Evolutionary conservation across 2,797 vertebrate species (phyloP).

Genomic region (Pelobates cultripes): DNA sequence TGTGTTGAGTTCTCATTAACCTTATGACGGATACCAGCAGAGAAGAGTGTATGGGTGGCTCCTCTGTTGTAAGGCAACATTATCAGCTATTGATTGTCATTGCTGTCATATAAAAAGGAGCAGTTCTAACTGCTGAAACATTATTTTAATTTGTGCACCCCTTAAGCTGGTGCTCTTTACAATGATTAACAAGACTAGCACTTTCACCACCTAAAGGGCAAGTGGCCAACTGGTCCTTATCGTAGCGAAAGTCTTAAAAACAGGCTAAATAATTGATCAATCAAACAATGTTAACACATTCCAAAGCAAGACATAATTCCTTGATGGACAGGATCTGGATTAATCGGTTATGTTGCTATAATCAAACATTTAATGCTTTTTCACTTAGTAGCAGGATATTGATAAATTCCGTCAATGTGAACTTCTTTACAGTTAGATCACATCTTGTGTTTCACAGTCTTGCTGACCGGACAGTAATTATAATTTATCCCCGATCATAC

Average conservation of each 20-base stretch:
- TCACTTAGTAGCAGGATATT: background rate
- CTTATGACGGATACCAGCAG: conserved; percentile 14
- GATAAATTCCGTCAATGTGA: background rate
- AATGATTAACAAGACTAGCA: background rate
- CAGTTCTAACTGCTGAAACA: background rate
- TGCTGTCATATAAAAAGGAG: conserved; percentile 34
- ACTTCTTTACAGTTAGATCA: background rate
- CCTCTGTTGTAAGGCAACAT: conserved; percentile 31
- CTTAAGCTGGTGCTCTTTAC: background rate
- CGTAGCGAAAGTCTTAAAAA: background rate
- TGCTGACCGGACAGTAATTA: background rate
- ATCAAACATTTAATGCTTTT: background rate
- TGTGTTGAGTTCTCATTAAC: background rate
- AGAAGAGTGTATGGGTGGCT: background rate
- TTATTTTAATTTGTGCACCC: background rate
- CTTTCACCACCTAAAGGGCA: background rate
- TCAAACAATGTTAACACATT: background rate
- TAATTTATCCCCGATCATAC: no score
- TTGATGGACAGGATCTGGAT: background rate
- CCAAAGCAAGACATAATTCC: background rate
- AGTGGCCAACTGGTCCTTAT: background rate
- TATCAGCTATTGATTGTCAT: conserved; percentile 42
- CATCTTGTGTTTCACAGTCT: background rate
- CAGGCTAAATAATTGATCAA: background rate
- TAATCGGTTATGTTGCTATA: background rate